phyloP scores from a whole-genome alignment of 2,797 vertebrate species.

The Valencia hispanica region DNA sequence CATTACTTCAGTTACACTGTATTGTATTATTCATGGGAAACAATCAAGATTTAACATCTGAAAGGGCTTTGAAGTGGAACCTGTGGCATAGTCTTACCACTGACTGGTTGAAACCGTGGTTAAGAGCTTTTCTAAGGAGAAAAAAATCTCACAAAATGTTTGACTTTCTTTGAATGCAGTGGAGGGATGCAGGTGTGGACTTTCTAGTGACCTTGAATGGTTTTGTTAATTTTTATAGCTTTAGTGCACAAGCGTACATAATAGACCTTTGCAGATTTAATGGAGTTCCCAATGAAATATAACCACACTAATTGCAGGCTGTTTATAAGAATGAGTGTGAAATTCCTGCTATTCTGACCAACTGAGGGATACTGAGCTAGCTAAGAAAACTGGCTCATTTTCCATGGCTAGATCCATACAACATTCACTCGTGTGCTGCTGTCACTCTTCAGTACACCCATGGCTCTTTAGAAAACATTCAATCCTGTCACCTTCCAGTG shows the following conservation, averaged over 20 bases:
- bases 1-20: conserved; percentile 60
- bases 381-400: conserved; percentile 66
- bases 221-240: conserved; percentile 49
- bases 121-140: conserved; percentile 9
- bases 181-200: conserved; percentile 58
- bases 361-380: conserved; percentile 63
- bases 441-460: conserved; percentile 67
- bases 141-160: conserved; percentile 2
- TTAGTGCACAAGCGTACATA: conserved; percentile 31
- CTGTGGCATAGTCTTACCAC: conserved; percentile 59
- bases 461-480: conserved; percentile 70
- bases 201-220: conserved; percentile 54
- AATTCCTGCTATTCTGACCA: conserved; percentile 66
- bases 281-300: conserved; percentile 57
- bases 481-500: conserved; percentile 47
- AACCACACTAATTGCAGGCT: conserved; percentile 56
- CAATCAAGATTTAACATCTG: conserved; percentile 75
- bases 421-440: conserved; percentile 68
- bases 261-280: conserved; percentile 52
- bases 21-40: conserved; percentile 75
- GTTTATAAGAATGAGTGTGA: conserved; percentile 65
- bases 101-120: conserved; percentile 26
- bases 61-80: conserved; percentile 72
- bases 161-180: conserved; percentile 38
- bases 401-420: conserved; percentile 63